Conservation (phyloP, 37 sponge, comb jelly and placozoan genomes). For the Geodia barretti region DNA sequence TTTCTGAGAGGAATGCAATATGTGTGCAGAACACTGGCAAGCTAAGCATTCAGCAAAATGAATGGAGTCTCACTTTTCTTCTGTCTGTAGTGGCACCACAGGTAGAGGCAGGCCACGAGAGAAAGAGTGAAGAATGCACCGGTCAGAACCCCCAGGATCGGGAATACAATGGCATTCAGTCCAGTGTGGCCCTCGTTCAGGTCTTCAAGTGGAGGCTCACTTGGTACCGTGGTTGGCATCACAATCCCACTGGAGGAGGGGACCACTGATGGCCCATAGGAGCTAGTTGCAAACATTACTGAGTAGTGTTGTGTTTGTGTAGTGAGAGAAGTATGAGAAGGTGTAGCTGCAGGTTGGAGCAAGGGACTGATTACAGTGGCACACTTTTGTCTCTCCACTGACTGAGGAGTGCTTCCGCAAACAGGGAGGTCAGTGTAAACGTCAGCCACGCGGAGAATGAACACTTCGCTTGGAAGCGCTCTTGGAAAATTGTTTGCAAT, state of each 20-base stretch:
- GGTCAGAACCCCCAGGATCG: neutral
- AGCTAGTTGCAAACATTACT: too few relatives aligned
- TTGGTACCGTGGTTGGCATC: too few relatives aligned
- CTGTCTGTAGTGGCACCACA: neutral
- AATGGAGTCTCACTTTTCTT: neutral
- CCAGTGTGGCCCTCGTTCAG: neutral
- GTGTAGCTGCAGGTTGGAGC: too few relatives aligned
- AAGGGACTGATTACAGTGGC: too few relatives aligned
- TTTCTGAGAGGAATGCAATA: neutral
- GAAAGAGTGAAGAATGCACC: neutral
- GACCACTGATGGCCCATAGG: too few relatives aligned
- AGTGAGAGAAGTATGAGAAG: too few relatives aligned
- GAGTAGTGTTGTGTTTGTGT: too few relatives aligned
- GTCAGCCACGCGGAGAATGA: neutral
- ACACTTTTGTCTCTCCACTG: neutral
- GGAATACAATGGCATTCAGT: neutral
- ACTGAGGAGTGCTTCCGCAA: neutral
- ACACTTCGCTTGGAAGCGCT: conserved; percentile 12
- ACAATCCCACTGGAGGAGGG: too few relatives aligned
- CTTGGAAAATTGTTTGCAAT: too few relatives aligned
- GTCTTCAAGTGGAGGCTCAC: too few relatives aligned
- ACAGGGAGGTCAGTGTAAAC: neutral
- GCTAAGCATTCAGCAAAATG: too few relatives aligned
- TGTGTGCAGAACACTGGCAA: neutral
- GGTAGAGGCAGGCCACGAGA: neutral